Evolutionary conservation across 2,888 invertebrate genomes (phyloP).

Genomic region (Pedicia rivosa): DNA sequence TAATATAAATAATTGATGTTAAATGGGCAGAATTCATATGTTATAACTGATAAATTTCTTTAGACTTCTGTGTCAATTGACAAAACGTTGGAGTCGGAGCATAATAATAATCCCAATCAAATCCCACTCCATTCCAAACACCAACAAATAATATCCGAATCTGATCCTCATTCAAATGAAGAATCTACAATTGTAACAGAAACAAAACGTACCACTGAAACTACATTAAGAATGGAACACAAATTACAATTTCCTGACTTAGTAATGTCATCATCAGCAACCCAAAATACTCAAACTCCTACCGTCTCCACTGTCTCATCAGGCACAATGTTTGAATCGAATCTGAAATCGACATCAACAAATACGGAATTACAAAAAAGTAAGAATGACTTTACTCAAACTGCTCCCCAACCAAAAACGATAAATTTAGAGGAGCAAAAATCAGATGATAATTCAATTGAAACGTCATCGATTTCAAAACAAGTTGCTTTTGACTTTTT

Average conservation of each 20-base stretch:
- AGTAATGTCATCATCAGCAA: slow-evolving; percentile 12
- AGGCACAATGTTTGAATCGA: slow-evolving; percentile 7
- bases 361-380: slow-evolving; percentile 12
- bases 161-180: slow-evolving; percentile 27
- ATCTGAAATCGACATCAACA: slow-evolving; percentile 3
- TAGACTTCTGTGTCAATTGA: not conserved
- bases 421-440: not conserved
- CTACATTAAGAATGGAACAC: slow-evolving; percentile 32
- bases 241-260: slow-evolving; percentile 25
- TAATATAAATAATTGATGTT: too few species aligned
- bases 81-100: slow-evolving; percentile 4
- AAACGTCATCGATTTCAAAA: slow-evolving; percentile 43
- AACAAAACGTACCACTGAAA: slow-evolving; percentile 32
- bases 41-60: not conserved
- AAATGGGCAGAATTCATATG: too few species aligned
- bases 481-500: slow-evolving; percentile 50
- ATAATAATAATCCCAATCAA: not conserved
- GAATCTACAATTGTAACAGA: slow-evolving; percentile 31
- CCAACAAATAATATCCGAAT: slow-evolving; percentile 15
- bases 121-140: not conserved
- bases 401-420: slow-evolving; percentile 18
- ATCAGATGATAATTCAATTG: slow-evolving; percentile 22
- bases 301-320: slow-evolving; percentile 4
- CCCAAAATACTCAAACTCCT: slow-evolving; percentile 11
- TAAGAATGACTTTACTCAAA: slow-evolving; percentile 16